Percentiles rank a stretch among this genome's conserved stretches.
Conservation (phyloP, 64 coral and sea anemone genomes). For the Cladopsammia gracilis region DNA sequence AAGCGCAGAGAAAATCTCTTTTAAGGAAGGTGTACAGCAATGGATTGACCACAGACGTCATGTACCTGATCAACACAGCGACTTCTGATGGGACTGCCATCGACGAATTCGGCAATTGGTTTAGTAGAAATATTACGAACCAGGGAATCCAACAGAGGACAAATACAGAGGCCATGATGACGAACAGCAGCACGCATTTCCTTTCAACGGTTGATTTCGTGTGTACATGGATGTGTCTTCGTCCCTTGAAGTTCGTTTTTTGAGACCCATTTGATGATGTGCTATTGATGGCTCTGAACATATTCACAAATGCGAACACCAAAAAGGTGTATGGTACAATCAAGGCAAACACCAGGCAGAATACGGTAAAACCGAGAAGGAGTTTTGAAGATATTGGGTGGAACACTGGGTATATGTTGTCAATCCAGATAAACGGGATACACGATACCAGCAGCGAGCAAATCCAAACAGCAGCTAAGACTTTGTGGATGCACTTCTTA, state of each 20-base stretch:
- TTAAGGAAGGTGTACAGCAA: slow-evolving; percentile 72
- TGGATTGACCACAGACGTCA: slow-evolving; percentile 62
- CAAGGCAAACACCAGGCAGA: slow-evolving; percentile 12
- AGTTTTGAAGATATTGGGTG: background rate
- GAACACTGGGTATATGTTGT: background rate
- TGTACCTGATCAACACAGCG: slow-evolving; percentile 9
- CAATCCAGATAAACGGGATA: slow-evolving; percentile 11
- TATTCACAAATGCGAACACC: background rate
- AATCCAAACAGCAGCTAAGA: background rate
- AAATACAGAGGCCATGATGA: slow-evolving; percentile 21
- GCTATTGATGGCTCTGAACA: slow-evolving; percentile 22
- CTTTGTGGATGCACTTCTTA: background rate
- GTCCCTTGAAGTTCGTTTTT: background rate
- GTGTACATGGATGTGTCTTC: background rate
- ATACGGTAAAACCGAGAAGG: slow-evolving; percentile 8
- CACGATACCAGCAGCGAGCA: background rate
- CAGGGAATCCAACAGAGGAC: slow-evolving; percentile 18
- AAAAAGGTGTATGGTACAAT: slow-evolving; percentile 19
- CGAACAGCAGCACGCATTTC: slow-evolving; percentile 7
- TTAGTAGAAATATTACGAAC: slow-evolving; percentile 9
- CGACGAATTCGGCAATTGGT: background rate
- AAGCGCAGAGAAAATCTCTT: slow-evolving; percentile 48
- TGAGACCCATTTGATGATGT: background rate
- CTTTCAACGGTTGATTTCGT: background rate
- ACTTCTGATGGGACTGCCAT: background rate